Evolutionary conservation across 23 tunicate genomes (phyloP), one percentile per base, ranked within the genome.

Genomic region (Phallusia fumigata): DNA sequence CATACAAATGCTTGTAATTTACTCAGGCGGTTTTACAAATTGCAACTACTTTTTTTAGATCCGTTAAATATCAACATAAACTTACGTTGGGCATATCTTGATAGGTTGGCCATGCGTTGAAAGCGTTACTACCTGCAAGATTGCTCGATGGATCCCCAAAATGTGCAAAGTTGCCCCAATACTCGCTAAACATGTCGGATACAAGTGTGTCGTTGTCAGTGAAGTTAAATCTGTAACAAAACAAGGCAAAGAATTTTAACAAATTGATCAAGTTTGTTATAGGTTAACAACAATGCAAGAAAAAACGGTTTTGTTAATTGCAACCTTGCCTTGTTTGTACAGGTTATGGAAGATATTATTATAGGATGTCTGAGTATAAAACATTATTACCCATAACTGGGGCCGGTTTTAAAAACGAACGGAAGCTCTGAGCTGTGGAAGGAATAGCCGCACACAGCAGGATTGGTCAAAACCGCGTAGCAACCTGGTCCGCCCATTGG

Each of bases 141-240:
- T 34, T 45, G 30, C 50, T 77, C 3, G 80, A 77, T 65, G 83
- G 84, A 65, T 82, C 44, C 11, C 92, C 92, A 32, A 83, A 77
- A 21, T 49, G 79, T 36, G 84, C 84, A 72, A 88, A 88, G 79
- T 88, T 82, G 44, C 92, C 92, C 92, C 92, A 88, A 83, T 82
- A 88, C 33, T 78, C 77, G 65, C 87, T 88, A 72, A 86, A 65
- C 26, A 79, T 83, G 34, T 79, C 84, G 0, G 73, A 31, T 0
- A 79, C 89, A 8, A 44, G 34, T 3, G 79, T 79, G 64, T 86
- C 89, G 72, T 86, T 79, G 19, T 86, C 84, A 33, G 73, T 86
- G 77, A 86, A 86, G 24, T 22, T 64, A 40, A 79, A 51, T 65
- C 89, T 86, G 65, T 22, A 79, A 36, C 11, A 32, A 31, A 6